A percentile compares a stretch with the other conserved stretches of the same genome.
These are phyloP conservation scores for Microctonus brassicae DNA, from an alignment of 2,888 invertebrate genomes.

Conservation along the genomic window DNA sequence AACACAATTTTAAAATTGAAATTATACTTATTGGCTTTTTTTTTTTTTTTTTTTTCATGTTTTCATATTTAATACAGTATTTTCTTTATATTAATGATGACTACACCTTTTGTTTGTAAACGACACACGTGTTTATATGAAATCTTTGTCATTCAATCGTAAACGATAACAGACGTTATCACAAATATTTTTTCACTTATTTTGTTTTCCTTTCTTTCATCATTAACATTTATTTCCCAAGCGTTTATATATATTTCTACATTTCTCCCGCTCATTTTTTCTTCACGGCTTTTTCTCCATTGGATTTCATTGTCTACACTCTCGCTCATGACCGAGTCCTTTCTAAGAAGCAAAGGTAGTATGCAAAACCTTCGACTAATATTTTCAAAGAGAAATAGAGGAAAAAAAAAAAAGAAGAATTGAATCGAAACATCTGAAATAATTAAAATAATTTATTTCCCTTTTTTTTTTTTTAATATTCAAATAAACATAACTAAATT, in stretches of 20 bases:
- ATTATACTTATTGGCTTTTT: no score
- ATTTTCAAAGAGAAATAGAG: constrained; percentile 22
- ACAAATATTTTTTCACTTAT: background rate
- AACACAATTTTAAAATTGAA: no score
- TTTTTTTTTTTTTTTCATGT: background rate
- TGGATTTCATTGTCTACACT: background rate
- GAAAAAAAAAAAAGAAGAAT: constrained; percentile 14
- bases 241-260: background rate
- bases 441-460: no score
- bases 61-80: background rate
- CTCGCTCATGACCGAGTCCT: background rate
- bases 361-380: background rate
- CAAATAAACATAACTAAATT: no score
- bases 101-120: background rate
- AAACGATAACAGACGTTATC: background rate
- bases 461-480: no score
- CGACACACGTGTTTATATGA: background rate
- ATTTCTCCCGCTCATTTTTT: background rate
- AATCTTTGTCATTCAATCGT: background rate
- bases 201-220: background rate
- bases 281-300: background rate
- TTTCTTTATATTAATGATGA: background rate
- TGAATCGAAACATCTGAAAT: constrained; percentile 38
- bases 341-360: background rate
- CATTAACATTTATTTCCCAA: background rate